Base-by-base conservation (phyloP, 2,113 vertebrate genomes). In the Spermophilus dauricus region DNA sequence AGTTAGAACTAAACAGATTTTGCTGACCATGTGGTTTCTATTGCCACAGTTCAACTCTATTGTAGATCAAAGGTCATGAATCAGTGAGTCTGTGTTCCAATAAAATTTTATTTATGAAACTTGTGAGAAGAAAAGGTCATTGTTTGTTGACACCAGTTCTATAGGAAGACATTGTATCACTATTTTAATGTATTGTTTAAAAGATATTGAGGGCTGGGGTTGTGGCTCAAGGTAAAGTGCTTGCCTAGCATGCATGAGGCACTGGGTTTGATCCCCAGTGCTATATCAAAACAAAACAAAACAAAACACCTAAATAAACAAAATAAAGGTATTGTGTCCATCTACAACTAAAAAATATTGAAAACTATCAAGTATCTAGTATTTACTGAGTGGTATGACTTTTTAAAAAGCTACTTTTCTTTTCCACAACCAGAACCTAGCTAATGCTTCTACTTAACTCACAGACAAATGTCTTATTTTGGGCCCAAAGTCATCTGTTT, bases 31-130 rank as follows among this genome's bases (percentile, higher is more conserved):
- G 89, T 63, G 30, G 32, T 93, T 78, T 81, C 42, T 42, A 8
- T 37, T 83, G 26, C 13, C 51, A 84, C 11, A 91, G n/a, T 5
- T 90, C 84, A 69, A 26, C 37, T 86, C 22, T 95, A 39, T n/a
- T 85, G 30, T 63, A 51, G 14, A 67, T 92, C 58, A 91, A 92
- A 76, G n/a, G 45, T 51, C 22, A 26, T 67, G 61, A 78, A 63
- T 11, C 37, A n/a, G 42, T 89, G 37, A 92, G 1, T 53, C 11
- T 69, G 11, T 93, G 18, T 91, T 82, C 20, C 32, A 93, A 56
- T 84, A 92, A 93, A 93, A 93, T 30, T 63, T 63, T 89, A 93
- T 94, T 86, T 76, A 78, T 14, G 82, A 94, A 94, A 73, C 17
- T 73, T 11, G 1, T 73, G 32, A 5, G 4, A 90, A 30, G 20